Percentiles rank a stretch among this genome's conserved stretches.
These are phyloP conservation scores for Mirounga angustirostris DNA, from an alignment of 2,113 vertebrate species.

Conservation along the genomic window DNA sequence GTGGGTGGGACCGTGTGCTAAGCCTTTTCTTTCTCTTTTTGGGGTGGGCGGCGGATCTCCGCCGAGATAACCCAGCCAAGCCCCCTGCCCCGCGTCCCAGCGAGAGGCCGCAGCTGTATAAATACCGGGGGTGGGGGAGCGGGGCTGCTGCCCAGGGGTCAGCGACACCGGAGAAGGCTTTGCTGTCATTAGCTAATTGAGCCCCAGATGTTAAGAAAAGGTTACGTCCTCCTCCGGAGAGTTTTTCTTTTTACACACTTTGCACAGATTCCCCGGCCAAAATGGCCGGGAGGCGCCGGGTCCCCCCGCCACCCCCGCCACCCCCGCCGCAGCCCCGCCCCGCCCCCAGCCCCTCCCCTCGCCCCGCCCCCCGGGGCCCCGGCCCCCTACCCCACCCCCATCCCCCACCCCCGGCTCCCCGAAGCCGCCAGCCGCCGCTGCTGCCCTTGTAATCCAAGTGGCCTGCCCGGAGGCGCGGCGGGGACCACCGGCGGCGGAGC, in stretches of 20 bases:
- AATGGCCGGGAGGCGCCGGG: conserved; percentile 29
- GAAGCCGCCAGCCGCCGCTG: conserved; percentile 8
- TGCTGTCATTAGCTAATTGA: conserved; percentile 87
- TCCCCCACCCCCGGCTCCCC: background rate
- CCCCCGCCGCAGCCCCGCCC: background rate
- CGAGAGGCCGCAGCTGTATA: conserved; percentile 83
- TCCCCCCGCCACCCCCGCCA: background rate
- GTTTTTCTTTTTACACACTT: conserved; percentile 84
- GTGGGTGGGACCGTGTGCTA: background rate
- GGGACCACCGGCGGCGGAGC: conserved; percentile 80
- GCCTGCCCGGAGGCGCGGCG: conserved; percentile 72
- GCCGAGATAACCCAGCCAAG: conserved; percentile 79
- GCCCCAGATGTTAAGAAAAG: conserved; percentile 87
- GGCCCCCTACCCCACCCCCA: background rate
- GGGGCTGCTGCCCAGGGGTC: conserved; percentile 80
- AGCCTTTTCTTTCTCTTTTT: conserved; percentile 53
- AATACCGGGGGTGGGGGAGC: conserved; percentile 79
- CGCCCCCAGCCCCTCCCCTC: background rate
- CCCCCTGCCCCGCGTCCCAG: conserved; percentile 74
- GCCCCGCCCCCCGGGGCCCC: background rate
- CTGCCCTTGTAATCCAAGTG: conserved; percentile 65
- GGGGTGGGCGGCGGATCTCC: conserved; percentile 79
- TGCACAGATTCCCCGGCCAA: conserved; percentile 68
- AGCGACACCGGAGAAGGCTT: conserved; percentile 86
- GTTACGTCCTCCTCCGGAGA: conserved; percentile 85